Conservation (phyloP, 2,113 vertebrate genomes). For the Piprites chloris region DNA sequence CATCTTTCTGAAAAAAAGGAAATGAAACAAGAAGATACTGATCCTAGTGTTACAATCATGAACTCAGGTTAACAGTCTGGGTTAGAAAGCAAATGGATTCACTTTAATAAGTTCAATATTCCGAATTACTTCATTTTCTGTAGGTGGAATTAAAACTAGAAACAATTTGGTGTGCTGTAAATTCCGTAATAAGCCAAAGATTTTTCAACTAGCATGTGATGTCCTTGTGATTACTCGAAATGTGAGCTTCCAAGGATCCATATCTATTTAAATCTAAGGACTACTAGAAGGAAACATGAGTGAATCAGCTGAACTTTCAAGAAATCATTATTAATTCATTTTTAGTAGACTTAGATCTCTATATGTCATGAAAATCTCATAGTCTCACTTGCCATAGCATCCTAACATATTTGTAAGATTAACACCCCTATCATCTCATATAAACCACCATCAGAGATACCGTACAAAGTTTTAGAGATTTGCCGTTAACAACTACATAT, state of each 20-base stretch:
- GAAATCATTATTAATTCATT: background rate
- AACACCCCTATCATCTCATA: background rate
- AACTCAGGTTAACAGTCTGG: background rate
- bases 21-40: background rate
- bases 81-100: background rate
- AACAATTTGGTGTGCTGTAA: background rate
- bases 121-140: constrained; percentile 31
- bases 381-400: background rate
- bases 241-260: background rate
- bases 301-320: constrained; percentile 2
- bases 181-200: background rate
- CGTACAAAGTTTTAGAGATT: background rate
- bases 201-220: constrained; percentile 16
- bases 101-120: background rate
- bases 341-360: background rate
- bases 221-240: constrained; percentile 22
- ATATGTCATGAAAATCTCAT: background rate
- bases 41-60: background rate
- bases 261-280: constrained; percentile 7
- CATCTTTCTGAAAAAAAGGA: background rate
- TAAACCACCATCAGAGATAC: background rate
- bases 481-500: background rate
- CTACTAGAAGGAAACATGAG: background rate
- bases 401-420: background rate
- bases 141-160: constrained; percentile 41